Conservation (phyloP, 2,113 vertebrate species). For the Lamprotornis superbus region DNA sequence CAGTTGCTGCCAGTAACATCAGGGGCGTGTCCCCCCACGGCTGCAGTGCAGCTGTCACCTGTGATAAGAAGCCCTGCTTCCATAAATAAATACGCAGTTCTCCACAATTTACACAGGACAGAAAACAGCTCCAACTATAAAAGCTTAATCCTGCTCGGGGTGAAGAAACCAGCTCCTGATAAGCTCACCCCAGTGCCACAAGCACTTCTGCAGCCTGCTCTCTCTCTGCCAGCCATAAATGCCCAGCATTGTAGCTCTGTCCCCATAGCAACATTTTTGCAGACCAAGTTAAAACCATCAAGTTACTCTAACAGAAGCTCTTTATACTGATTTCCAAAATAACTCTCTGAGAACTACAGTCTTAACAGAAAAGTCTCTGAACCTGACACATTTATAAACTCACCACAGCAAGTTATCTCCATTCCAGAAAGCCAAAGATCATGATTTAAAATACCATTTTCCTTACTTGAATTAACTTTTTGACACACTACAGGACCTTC, state of each 20-base stretch:
- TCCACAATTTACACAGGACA: background rate
- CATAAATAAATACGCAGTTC: background rate
- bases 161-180: background rate
- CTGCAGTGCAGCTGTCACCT: background rate
- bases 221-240: background rate
- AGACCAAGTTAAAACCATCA: background rate
- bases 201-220: background rate
- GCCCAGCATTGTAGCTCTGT: background rate
- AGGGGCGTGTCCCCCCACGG: background rate
- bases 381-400: background rate
- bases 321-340: slow-evolving; percentile 33
- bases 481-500: background rate
- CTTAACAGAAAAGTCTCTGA: background rate
- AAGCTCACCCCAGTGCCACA: background rate
- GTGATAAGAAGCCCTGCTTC: background rate
- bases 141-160: background rate
- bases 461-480: background rate
- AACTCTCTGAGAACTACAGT: background rate
- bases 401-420: background rate
- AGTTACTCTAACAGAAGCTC: slow-evolving; percentile 35
- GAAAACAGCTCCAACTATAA: background rate
- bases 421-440: background rate
- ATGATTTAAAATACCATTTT: background rate
- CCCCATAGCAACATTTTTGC: slow-evolving; percentile 30
- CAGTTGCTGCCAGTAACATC: accelerated